Conservation (phyloP, 2,888 invertebrate genomes). For the Emesis furor region DNA sequence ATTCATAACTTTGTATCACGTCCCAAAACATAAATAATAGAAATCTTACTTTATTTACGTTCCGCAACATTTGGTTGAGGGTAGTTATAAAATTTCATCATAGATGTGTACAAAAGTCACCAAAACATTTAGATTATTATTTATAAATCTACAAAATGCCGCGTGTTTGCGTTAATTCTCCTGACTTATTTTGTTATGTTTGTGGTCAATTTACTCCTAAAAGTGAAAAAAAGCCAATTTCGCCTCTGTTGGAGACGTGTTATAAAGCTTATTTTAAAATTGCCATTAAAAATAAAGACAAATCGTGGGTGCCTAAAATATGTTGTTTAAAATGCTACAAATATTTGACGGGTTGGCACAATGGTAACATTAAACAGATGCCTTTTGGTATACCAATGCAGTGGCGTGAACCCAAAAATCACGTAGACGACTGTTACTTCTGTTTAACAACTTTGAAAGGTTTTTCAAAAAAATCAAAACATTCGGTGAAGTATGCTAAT, state of each 20-base stretch:
- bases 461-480: conserved; percentile 14
- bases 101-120: too few relatives aligned
- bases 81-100: too few relatives aligned
- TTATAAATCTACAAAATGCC: neutral
- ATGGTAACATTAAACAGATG: conserved; percentile 26
- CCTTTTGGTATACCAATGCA: conserved; percentile 23
- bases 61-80: too few relatives aligned
- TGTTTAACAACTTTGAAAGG: conserved; percentile 5
- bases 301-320: conserved; percentile 28
- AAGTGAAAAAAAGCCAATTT: conserved; percentile 3
- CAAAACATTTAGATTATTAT: too few relatives aligned
- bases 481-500: too few relatives aligned
- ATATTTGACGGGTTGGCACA: conserved; percentile 22
- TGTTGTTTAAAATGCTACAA: conserved; percentile 28
- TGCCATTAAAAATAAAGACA: conserved; percentile 24
- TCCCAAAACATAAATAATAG: too few relatives aligned
- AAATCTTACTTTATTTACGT: too few relatives aligned
- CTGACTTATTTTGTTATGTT: neutral
- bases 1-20: too few relatives aligned
- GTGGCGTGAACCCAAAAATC: neutral
- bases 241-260: neutral
- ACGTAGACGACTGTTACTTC: neutral
- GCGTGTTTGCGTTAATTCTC: neutral
- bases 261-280: neutral
- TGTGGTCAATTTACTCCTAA: conserved; percentile 8